phyloP scores from a whole-genome alignment of 1,140 invertebrate genomes.

The Propsilocerus akamusi region DNA sequence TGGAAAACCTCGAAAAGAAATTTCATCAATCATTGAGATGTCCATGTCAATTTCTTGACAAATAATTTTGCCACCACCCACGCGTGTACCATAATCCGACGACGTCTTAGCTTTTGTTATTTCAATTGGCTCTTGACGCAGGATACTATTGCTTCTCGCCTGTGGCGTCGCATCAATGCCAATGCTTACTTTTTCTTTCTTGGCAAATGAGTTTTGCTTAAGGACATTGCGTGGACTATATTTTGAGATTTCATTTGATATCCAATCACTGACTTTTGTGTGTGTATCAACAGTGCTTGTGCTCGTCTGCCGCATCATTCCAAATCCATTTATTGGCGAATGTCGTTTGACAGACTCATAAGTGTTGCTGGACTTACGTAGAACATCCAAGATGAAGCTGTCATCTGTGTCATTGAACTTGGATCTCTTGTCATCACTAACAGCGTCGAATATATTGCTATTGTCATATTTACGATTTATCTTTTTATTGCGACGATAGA shows the following conservation, averaged over 20 bases:
- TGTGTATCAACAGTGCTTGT: constrained; percentile 65
- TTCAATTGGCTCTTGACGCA: constrained; percentile 57
- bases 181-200: constrained; percentile 46
- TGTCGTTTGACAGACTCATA: constrained; percentile 31
- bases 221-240: constrained; percentile 11
- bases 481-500: constrained; percentile 17
- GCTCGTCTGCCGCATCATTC: constrained; percentile 48
- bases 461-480: constrained; percentile 14
- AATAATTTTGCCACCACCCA: constrained; percentile 17
- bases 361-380: constrained; percentile 27
- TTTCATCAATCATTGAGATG: constrained; percentile 12
- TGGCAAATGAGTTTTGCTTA: constrained; percentile 24
- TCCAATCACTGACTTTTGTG: constrained; percentile 71
- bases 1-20: constrained; percentile 12
- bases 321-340: constrained; percentile 28
- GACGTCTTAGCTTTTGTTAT: constrained; percentile 18
- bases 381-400: constrained; percentile 18
- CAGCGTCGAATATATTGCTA: constrained; percentile 19
- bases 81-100: no score
- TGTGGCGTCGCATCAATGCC: constrained; percentile 54
- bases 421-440: constrained; percentile 21
- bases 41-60: constrained; percentile 22
- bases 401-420: constrained; percentile 21
- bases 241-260: constrained; percentile 45
- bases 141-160: constrained; percentile 44